Evolutionary conservation across 2,888 invertebrate species (phyloP), one percentile per base, ranked within the genome.

Genomic region (Apodemia zela): DNA sequence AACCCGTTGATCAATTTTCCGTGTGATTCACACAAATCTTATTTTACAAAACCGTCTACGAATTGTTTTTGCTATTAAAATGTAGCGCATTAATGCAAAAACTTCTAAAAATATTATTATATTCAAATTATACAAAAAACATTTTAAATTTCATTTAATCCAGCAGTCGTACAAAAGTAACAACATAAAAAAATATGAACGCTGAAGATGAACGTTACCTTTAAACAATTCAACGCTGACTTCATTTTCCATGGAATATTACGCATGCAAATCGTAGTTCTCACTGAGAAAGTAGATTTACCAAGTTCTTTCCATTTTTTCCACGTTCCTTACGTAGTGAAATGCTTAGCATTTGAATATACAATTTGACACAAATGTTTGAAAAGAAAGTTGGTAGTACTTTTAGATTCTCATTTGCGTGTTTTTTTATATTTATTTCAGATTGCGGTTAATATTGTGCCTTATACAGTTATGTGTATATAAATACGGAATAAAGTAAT

Each of bases 361-460:
- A 67, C 63, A 59, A 63, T 67, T 68, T 68, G 63, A 38, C 67
- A 68, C 67, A 68, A 65, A 68, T 67, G 66, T 66, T 63, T 67
- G 63, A 66, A 68, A 65, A 67, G 18, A 54, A 66, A 54, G 54
- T 25, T 54, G 54, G 15, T 25, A 45, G 45, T n/a, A 54, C 54
- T 51, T 51, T 21, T 51, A 21, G 51, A 51, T 10, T 21, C 18
- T 51, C 47, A 18, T 18, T 51, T 21, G 47, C 10, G 51, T 5
- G 21, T 51, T 18, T 51, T 47, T 51, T 51, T 21, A 18, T 51
- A 13, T 18, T 21, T 51, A 17, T 21, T 21, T 13, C 21, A 51
- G 18, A 51, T 51, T 51, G 5, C 21, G 51, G 18, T 18, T 21
- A 51, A 51, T 18, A 11, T 51, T 33, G 2, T 33, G 33, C 10